Evolutionary conservation across 2,888 invertebrate genomes (phyloP), one percentile per base, ranked within the genome.

Genomic region (Amblyjoppa proteus): DNA sequence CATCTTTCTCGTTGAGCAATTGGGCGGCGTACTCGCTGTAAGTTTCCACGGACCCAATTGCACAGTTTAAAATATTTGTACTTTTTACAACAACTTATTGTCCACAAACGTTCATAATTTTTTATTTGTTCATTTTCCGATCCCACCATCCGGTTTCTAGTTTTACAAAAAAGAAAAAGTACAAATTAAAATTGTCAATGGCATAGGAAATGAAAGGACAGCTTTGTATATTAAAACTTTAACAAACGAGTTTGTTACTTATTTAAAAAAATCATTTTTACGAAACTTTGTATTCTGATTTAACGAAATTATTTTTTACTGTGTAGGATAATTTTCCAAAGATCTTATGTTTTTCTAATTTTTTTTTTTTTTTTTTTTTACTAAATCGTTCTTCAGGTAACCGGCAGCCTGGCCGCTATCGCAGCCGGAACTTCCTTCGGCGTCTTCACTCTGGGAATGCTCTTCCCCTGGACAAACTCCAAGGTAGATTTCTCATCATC

Each of bases 351-450:
- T 13, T 38, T 51, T 28, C 13, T 13, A 16, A 53, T 70, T 13
- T 41, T 38, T 34, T 16, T 38, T 20, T 20, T 28, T 61, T 75
- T 56, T 56, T 6, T 75, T 56, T 56, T 6, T 45, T 45, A 56
- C 70, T 0, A 31, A 89, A 64, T 34, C n/a, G 34, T 64, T 92
- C 53, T 71, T 13, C 88, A 96, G 94, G 96, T 96, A 85, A 96
- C 97, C 0, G 96, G 97, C 58, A 97, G 97, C 20, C 94, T 97
- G 71, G 97, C 97, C n/a, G 97, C 97, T 0, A 97, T 98, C 87
- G 97, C 97, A 1, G 97, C 97, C 0, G 97, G 97, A 58, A 97
- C 97, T 7, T 97, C 97, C 0, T 97, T 97, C 89, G 98, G 98
- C 0, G 95, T 98, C 11, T 98, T 98, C 92, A 96, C 97, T 0